A percentile compares a stretch with the other conserved stretches of the same genome.
These are phyloP conservation scores for Lepus townsendii DNA, from an alignment of 2,797 vertebrate genomes.

Conservation along the genomic window DNA sequence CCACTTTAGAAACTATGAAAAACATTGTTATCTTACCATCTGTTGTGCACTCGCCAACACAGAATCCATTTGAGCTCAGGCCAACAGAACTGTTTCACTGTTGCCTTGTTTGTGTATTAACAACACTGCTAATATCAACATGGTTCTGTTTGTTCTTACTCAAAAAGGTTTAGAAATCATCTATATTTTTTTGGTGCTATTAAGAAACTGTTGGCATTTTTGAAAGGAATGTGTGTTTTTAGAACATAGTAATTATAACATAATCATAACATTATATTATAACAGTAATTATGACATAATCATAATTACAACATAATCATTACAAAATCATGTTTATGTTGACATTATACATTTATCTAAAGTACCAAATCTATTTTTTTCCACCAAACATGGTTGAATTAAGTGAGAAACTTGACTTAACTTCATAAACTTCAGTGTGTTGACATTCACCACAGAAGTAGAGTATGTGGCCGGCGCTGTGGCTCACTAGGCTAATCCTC, in stretches of 20 bases:
- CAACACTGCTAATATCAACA: slow-evolving; percentile 59
- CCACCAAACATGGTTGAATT: background rate
- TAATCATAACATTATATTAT: too few species aligned
- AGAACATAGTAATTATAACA: slow-evolving; percentile 23
- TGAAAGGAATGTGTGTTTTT: slow-evolving; percentile 37
- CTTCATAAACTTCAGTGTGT: slow-evolving; percentile 39
- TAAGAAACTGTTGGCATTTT: slow-evolving; percentile 13
- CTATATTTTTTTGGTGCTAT: background rate
- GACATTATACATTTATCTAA: slow-evolving; percentile 28
- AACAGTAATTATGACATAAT: too few species aligned
- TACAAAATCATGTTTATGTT: background rate
- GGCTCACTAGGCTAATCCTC: too few species aligned
- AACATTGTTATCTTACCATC: slow-evolving; percentile 42
- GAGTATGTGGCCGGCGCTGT: background rate
- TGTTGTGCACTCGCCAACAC: slow-evolving; percentile 19
- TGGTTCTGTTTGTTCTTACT: slow-evolving; percentile 50
- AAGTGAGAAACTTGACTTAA: slow-evolving; percentile 33
- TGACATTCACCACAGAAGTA: slow-evolving; percentile 55
- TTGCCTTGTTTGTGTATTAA: slow-evolving; percentile 49
- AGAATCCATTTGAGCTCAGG: slow-evolving; percentile 5
- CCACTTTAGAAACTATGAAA: slow-evolving; percentile 45
- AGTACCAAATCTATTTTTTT: background rate
- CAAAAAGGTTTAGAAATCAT: slow-evolving; percentile 6
- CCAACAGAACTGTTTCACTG: slow-evolving; percentile 34
- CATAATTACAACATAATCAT: background rate